Evolutionary conservation across 2,797 vertebrate genomes (phyloP), one percentile per base, ranked within the genome.

Genomic region (Sebastes cheni): DNA sequence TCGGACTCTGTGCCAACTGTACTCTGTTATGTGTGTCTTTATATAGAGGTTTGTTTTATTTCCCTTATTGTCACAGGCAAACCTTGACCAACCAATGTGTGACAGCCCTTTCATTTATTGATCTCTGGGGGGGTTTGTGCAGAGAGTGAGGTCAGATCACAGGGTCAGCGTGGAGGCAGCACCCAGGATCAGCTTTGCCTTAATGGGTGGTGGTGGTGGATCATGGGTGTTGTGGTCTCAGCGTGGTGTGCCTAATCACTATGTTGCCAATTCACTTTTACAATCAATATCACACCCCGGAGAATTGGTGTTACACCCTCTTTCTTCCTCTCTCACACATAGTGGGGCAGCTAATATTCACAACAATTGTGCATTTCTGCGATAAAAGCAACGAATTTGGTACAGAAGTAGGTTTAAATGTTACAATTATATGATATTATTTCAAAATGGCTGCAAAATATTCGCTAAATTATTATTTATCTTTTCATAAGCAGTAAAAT

Each of bases 1-100:
- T 84, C 74, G 76, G 69, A 46, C 82, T 82, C 39, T 78, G 83
- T 79, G 83, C 84, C 85, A 83, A 76, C 88, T 90, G 85, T 77
- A 83, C 62, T 75, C 27, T 72, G 60, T 60, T 76, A 34, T 67
- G 25, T 64, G 67, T 25, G 62, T 54, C 58, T 79, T 55, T 23
- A 6, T 34, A 36, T 30, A 4, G 6, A 34, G 32, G n/a, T 58
- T 56, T 77, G 62, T 10, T 72, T 69, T 30, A 16, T 73, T 18
- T 42, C 30, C 42, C 1, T 46, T 46, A 34, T 34, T 60, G 11
- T 79, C 74, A 50, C 46, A 54, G 60, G 18, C 13, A 60, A 85
- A 77, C 59, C 60, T 55, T 39, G 13, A 59, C 70, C 54, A n/a
- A 12, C 55, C 13, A 29, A 29, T 32, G 13, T 8, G 6, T 71